A percentile compares a stretch with the other conserved stretches of the same genome.
Evolutionary conservation across 1,140 invertebrate genomes (phyloP).

Genomic region (Pemphigus obesinymphae): DNA sequence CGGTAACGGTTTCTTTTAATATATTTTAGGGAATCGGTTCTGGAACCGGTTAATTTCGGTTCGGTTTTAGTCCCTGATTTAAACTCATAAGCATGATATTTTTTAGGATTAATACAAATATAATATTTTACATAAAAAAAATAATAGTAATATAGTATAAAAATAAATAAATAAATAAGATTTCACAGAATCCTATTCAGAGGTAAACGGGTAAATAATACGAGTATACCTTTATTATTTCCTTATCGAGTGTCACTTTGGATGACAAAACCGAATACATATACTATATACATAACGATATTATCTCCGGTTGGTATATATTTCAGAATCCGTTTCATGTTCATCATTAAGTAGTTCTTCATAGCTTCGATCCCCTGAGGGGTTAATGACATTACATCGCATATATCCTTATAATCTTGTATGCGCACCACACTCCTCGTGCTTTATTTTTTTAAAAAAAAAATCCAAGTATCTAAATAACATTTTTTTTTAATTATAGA

Average conservation of each 20-base stretch:
- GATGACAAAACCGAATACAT: not conserved
- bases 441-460: not conserved
- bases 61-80: too few species aligned
- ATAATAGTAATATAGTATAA: too few species aligned
- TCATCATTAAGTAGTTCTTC: not conserved
- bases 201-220: too few species aligned
- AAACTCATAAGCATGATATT: too few species aligned
- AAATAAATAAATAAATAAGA: too few species aligned
- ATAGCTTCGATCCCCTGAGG: not conserved
- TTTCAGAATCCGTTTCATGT: not conserved
- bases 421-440: not conserved
- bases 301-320: not conserved
- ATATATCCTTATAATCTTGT: conserved; percentile 17
- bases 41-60: too few species aligned
- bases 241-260: not conserved
- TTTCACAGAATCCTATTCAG: too few species aligned
- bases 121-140: too few species aligned
- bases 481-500: not conserved
- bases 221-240: conserved; percentile 30
- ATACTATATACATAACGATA: not conserved
- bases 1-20: too few species aligned
- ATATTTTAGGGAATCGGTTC: too few species aligned
- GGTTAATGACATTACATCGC: not conserved
- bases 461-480: conserved; percentile 6
- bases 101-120: too few species aligned